Base-by-base conservation (phyloP, 2,797 vertebrate genomes). In the Apodemus agrarius region DNA sequence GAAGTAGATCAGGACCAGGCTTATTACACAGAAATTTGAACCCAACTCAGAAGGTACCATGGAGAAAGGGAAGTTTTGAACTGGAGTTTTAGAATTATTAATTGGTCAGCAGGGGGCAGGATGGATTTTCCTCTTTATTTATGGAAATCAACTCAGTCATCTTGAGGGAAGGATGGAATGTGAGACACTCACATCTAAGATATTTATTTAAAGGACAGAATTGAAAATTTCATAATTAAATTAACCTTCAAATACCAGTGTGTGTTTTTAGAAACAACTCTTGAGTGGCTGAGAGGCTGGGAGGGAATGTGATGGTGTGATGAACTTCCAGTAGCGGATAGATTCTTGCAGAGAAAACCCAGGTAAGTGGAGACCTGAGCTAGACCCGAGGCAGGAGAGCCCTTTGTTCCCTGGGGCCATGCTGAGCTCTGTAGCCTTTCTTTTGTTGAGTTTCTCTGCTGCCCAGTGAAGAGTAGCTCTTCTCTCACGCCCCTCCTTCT, bases 41-140 rank as follows among this genome's bases (percentile, higher is more conserved):
- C 26, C 31, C 80, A 40, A 24, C 19, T 54, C 46, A 21, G 67
- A 86, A 87, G 22, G 52, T 19, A 29, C 34, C 59, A 26, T 9
- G 22, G 24, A 81, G 52, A 61, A 17, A 14, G 4, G 14, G 10
- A 61, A 40, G 11, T 93, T 96, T 95, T 72, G 52, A 80, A 83
- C 57, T 72, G 59, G 83, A 86, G 72, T 95, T 95, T 97, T 90
- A 96, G 82, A 31, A 87, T 79, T 92, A 80, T 89, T 86, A 31
- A 78, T 96, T 93, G 95, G 92, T 96, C 97, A 98, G 96, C 95
- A 97, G 97, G 89, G 97, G 96, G 95, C 96, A 97, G 97, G 96
- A 92, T 97, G 92, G 95, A 97, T 79, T 95, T 97, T 96, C 95
- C 85, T 96, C 86, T 96, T 94, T 92, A 94, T 88, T 94, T 96